A percentile compares a stretch with the other conserved stretches of the same genome.
Conservation (phyloP, 2,113 vertebrate species). For the Plestiodon gilberti region DNA sequence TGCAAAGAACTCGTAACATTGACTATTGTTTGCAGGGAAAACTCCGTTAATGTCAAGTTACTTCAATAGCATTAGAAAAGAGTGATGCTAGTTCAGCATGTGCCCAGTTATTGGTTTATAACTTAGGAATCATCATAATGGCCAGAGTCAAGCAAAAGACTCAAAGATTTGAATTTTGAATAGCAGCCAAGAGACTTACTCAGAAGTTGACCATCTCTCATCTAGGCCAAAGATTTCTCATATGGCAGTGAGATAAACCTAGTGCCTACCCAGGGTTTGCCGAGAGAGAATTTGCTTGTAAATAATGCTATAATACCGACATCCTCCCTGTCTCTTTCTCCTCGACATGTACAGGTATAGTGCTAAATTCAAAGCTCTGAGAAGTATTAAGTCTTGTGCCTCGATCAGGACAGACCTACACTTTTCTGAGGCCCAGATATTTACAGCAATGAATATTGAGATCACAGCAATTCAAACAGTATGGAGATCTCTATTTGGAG, state of each 20-base stretch:
- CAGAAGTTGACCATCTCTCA: too few relatives aligned
- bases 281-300: not conserved
- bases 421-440: not conserved
- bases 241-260: not conserved
- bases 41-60: not conserved
- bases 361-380: not conserved
- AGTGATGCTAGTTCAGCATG: slow-evolving; percentile 70
- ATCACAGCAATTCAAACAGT: not conserved
- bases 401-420: not conserved
- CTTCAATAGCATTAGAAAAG: not conserved
- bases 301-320: not conserved
- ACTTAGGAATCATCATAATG: not conserved
- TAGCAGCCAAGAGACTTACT: not conserved
- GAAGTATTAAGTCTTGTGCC: not conserved
- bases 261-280: rapidly evolving
- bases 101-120: slow-evolving; percentile 58
- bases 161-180: not conserved
- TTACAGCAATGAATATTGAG: too few relatives aligned
- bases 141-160: slow-evolving; percentile 1
- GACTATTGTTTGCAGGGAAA: slow-evolving; percentile 31
- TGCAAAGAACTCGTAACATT: too few relatives aligned
- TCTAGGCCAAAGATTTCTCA: not conserved
- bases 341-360: too few relatives aligned
- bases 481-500: not conserved
- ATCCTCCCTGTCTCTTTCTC: not conserved